Evolutionary conservation across 2,113 vertebrate species (phyloP), one percentile per base, ranked within the genome.

Genomic region (Terrapene triunguis): DNA sequence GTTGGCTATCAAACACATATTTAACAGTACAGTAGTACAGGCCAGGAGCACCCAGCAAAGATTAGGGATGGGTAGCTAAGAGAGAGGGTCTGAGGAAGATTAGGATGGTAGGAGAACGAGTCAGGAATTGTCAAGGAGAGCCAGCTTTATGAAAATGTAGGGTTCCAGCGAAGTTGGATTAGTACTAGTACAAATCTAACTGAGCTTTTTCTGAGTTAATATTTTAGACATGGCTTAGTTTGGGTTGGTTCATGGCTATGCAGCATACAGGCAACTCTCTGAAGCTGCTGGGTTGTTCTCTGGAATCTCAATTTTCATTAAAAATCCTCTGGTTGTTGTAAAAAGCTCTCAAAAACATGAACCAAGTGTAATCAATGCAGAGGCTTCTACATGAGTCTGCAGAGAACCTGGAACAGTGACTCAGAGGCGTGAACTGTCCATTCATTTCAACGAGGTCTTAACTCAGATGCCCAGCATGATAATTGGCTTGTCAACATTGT

Each of bases 1-100:
- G 1, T 1, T 24, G 22, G 38, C 57, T 6, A 35, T 27, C 55
- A 82, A 80, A 10, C 1, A 0, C 38, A 82, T 7, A 17, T 44
- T 55, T 62, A 65, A 88, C 8, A 13, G 27, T 50, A 82, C 12
- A 88, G 2, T 17, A 82, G 35, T 0, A 19, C 4, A 59, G 8
- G 12, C 7, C 65, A n/a, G 17, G 35, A 21, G 65, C 24, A 48
- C 2, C 57, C 62, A 65, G n/a, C 47, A 92, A 78, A 38, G 2
- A 29, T 79, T 8, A 92, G 25, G 87, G 65, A 76, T 2, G n/a
- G 27, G 5, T 80, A 42, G 29, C 17, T 76, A 87, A 90, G 13
- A 44, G 3, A 0, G 0, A 32, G 17, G 14, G 12, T 17, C 25
- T 48, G 48, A 79, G 47, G 47, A 47, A 78, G 47, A 29, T 59